Evolutionary conservation across 53 echinoderm and acorn worm species (phyloP), one percentile per base, ranked within the genome.

Genomic region (Patiria pectinifera): DNA sequence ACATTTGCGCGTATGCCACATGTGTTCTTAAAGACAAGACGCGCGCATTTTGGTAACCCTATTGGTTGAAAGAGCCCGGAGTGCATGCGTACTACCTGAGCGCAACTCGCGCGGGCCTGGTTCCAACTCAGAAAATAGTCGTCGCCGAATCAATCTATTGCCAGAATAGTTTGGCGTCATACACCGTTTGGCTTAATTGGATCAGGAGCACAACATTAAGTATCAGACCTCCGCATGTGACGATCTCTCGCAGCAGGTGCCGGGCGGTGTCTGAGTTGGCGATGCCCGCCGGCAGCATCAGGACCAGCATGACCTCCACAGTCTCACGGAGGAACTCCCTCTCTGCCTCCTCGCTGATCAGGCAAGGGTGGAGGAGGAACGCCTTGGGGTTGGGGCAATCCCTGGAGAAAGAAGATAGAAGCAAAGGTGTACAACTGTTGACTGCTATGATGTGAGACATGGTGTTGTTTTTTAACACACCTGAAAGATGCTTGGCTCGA

Each of bases 321-420:
- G 96, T 94, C 76, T 99, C 96, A 49, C 99, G 76, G 16, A 99
- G 70, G 82, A 97, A 99, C 77, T 97, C 95, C n/a, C 89, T 93
- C 94, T 99, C 96, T 0, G 94, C 91, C 35, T 94, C 97, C 43
- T 96, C 96, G 45, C 94, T 95, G 83, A 93, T 89, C 77, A 99
- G 86, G 82, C 96, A 99, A 11, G 99, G 99, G 83, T 99, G 99
- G 13, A 99, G 94, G 66, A 95, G 95, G 83, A 99, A 99, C 46
- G 95, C 82, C 89, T 96, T 97, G 35, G 97, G 95, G 45, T 93
- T 93, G 53, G 78, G 69, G 82, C 83, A 44, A 77, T 93, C 70
- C 45, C 90, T 90, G 78, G 25, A 44, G 78, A 46, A 69, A 44
- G 78, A 46, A 69, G 62, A 44, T 45, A 48, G 46, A 48, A 45